Evolutionary conservation across 2,888 invertebrate genomes (phyloP), one percentile per base, ranked within the genome.

Genomic region (Drosophila meridiana): DNA sequence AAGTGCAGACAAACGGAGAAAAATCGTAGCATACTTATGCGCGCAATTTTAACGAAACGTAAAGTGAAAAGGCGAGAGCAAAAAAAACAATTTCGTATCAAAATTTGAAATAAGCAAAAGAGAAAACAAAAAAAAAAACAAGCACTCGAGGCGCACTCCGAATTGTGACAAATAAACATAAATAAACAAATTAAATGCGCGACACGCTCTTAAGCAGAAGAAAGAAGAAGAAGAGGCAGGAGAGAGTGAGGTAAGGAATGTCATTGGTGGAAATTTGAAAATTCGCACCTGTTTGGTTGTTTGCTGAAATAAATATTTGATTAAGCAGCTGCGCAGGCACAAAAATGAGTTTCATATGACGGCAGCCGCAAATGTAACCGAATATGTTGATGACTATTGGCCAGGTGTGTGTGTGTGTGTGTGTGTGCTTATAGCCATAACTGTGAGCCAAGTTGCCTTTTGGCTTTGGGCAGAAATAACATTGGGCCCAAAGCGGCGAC

Each of bases 291-390:
- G 87, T 58, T 86, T 64, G 56, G 56, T 68, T 64, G 78, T 78
- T 78, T 72, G 69, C 47, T 62, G 55, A 73, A 67, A 77, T 84
- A 84, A 84, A 84, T 84, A 87, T 84, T 87, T 87, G 73, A 84
- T 82, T 84, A 82, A 73, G 72, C 73, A 73, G 64, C 53, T 58
- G 61, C 55, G 40, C 57, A 20, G 45, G 45, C 30, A 55, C 65
- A 8, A 26, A 75, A 82, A 75, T 84, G 85, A 78, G 80, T 85
- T 85, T 69, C 58, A 60, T 63, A 38, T 58, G 26, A 45, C 52
- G 38, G 30, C 61, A 28, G 42, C 61, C 69, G 28, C 69, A 69
- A 74, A 73, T 72, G 76, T 67, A 69, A 77, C 68, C 73, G 65
- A 74, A 75, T 79, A 66, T 71, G 20, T 30, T 30, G 42, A 52